Percentiles rank a stretch among this genome's conserved stretches.
Evolutionary conservation across 1,140 invertebrate species (phyloP).

Genomic region (Drosophila malerkotliana): DNA sequence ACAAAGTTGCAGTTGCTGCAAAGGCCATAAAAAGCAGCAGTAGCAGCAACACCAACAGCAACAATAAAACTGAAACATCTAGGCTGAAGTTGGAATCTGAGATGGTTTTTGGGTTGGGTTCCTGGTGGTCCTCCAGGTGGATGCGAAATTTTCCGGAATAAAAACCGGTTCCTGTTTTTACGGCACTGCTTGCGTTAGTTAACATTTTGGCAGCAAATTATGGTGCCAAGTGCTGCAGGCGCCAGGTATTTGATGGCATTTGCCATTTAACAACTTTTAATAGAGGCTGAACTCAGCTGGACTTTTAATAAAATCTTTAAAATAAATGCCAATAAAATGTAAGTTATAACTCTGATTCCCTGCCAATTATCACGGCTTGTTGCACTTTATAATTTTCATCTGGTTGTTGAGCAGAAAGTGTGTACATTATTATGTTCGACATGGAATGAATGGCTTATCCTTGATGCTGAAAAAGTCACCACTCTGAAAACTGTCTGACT

Average conservation of each 20-base stretch:
- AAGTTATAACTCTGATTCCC: background rate
- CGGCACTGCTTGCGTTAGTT: slow-evolving; percentile 44
- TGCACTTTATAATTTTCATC: slow-evolving; percentile 19
- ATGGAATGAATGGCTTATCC: background rate
- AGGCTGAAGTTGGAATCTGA: slow-evolving; percentile 22
- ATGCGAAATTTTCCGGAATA: slow-evolving; percentile 48
- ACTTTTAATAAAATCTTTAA: too few relatives aligned
- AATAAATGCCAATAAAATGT: background rate
- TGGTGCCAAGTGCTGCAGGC: slow-evolving; percentile 46
- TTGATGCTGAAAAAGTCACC: slow-evolving; percentile 5
- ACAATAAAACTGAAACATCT: slow-evolving; percentile 45
- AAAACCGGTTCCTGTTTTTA: slow-evolving; percentile 50
- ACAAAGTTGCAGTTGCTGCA: slow-evolving; percentile 70
- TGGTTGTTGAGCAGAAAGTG: slow-evolving; percentile 11
- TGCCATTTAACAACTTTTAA: slow-evolving; percentile 8
- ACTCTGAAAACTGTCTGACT: slow-evolving; percentile 19
- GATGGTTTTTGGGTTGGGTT: slow-evolving; percentile 15
- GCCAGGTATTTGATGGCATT: slow-evolving; percentile 56
- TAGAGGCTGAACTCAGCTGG: background rate
- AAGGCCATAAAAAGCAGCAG: slow-evolving; percentile 68
- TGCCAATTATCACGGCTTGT: background rate
- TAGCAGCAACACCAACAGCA: slow-evolving; percentile 26
- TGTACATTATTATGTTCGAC: slow-evolving; percentile 18
- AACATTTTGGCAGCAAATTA: slow-evolving; percentile 64
- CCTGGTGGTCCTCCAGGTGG: slow-evolving; percentile 25